These are phyloP conservation scores for Pachycephus smyrnensis DNA, from an alignment of 2,888 invertebrate species.

Conservation along the genomic window DNA sequence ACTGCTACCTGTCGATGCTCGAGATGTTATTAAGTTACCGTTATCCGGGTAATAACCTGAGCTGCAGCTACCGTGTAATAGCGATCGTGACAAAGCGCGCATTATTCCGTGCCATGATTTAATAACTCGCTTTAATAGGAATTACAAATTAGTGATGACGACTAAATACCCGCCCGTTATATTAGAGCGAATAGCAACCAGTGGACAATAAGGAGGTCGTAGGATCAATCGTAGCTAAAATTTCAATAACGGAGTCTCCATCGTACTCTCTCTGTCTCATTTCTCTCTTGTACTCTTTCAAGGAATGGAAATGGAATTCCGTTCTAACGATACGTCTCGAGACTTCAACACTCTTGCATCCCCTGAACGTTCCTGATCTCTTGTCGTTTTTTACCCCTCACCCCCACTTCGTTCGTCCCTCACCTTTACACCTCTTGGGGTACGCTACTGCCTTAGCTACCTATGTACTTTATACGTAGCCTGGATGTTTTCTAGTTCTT, in stretches of 20 bases:
- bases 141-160: constrained; percentile 22
- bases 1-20: neutral
- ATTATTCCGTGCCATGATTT: constrained; percentile 32
- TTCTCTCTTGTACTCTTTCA: neutral
- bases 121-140: constrained; percentile 32
- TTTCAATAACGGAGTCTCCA: neutral
- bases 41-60: constrained; percentile 40
- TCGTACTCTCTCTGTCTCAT: neutral
- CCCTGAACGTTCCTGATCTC: neutral
- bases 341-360: neutral
- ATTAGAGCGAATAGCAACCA: neutral
- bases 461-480: neutral
- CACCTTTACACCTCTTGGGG: neutral
- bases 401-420: neutral
- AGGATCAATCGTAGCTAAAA: neutral
- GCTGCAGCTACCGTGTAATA: constrained; percentile 23
- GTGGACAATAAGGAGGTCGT: neutral
- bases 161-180: neutral
- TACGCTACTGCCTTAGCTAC: neutral
- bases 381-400: neutral
- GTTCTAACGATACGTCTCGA: neutral
- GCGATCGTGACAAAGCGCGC: constrained; percentile 33
- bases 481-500: neutral
- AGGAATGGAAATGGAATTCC: neutral
- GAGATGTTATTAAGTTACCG: constrained; percentile 38